Evolutionary conservation across 2,888 invertebrate species (phyloP).

Genomic region (Cheiracanthium punctorium): DNA sequence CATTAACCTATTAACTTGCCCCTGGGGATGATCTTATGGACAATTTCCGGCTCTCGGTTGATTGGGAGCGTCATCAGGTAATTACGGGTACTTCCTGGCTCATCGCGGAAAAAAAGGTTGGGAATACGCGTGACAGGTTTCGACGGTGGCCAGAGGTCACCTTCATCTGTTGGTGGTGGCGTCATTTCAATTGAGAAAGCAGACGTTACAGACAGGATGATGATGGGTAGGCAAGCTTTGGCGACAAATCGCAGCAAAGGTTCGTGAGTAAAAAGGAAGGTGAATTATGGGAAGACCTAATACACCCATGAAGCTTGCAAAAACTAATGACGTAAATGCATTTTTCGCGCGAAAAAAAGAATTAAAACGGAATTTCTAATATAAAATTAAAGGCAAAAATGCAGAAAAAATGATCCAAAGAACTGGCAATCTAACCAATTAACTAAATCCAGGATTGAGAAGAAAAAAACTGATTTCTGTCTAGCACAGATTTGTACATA

Average conservation of each 20-base stretch:
- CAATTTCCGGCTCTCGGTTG: slow-evolving; percentile 55
- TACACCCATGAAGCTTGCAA: too few species aligned
- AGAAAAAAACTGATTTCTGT: too few species aligned
- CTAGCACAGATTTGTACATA: too few species aligned
- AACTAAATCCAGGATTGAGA: too few species aligned
- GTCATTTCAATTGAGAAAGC: slow-evolving; percentile 54
- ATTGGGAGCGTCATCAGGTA: slow-evolving; percentile 64
- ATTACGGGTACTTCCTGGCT: slow-evolving; percentile 59
- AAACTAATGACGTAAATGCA: too few species aligned
- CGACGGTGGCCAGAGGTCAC: slow-evolving; percentile 46
- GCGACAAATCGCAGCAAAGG: slow-evolving; percentile 17
- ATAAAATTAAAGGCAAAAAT: too few species aligned
- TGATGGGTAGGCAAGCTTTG: slow-evolving; percentile 27
- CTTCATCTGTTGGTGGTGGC: slow-evolving; percentile 39
- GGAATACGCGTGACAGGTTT: slow-evolving; percentile 48
- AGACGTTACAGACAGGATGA: slow-evolving; percentile 44
- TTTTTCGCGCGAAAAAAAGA: too few species aligned
- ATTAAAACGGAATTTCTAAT: too few species aligned
- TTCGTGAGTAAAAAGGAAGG: too few species aligned
- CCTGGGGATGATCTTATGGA: slow-evolving; percentile 39
- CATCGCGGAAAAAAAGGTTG: slow-evolving; percentile 25
- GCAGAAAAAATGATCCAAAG: too few species aligned
- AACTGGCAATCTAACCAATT: too few species aligned
- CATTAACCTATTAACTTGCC: slow-evolving; percentile 65
- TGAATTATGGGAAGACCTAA: too few species aligned